Conservation (phyloP, 1,140 invertebrate genomes). For the Eumaeus atala region DNA sequence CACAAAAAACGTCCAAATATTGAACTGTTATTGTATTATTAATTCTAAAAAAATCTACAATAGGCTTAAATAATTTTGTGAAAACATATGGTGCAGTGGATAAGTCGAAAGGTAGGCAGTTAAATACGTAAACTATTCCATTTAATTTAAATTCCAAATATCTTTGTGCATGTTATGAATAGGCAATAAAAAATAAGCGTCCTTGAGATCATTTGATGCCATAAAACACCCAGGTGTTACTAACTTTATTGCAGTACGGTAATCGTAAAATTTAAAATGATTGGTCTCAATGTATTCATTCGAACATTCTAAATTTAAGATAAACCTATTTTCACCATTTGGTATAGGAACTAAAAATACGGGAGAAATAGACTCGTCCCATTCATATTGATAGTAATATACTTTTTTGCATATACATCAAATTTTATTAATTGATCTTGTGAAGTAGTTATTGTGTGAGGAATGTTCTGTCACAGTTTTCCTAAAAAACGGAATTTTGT, state of each 20-base stretch:
- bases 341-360: too few relatives aligned
- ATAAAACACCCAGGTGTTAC: conserved; percentile 1
- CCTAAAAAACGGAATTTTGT: too few relatives aligned
- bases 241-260: neutral
- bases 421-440: too few relatives aligned
- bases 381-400: too few relatives aligned
- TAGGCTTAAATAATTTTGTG: conserved; percentile 13
- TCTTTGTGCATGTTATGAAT: conserved; percentile 3
- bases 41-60: neutral
- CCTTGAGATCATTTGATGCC: conserved; percentile 2
- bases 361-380: too few relatives aligned
- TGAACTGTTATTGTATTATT: neutral
- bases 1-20: too few relatives aligned
- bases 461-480: too few relatives aligned
- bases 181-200: conserved; percentile 9
- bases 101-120: conserved; percentile 8
- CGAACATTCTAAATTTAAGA: too few relatives aligned
- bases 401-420: too few relatives aligned
- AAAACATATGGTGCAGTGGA: conserved; percentile 13
- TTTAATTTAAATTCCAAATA: conserved; percentile 7
- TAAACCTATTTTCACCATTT: too few relatives aligned
- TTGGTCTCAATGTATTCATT: too few relatives aligned
- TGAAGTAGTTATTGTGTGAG: too few relatives aligned
- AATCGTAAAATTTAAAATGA: neutral
- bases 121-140: conserved; percentile 4